Evolutionary conservation across 2,113 vertebrate genomes (phyloP), one percentile per base, ranked within the genome.

Genomic region (Scolopax mira): DNA sequence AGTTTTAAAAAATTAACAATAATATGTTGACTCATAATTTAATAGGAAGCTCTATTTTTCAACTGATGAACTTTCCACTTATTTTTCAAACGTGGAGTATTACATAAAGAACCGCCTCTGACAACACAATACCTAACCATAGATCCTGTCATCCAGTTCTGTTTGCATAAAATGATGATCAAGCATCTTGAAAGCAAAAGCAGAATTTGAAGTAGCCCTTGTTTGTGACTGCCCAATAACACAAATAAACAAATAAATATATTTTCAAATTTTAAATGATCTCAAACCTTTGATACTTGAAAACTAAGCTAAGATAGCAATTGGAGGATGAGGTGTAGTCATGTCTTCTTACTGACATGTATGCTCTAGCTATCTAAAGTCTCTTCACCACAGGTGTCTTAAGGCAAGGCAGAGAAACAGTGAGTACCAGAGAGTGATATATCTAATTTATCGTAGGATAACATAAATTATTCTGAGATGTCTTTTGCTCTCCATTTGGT

Each of bases 141-240:
- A 44, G 11, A 37, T 52, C 21, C 27, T 74, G 24, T 60, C 48
- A 81, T 72, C 35, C 30, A 61, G 27, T 44, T 80, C 39, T 58
- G 10, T 42, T 86, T 88, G 57, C 22, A 80, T 54, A 49, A 73
- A 93, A 70, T 44, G 8, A 49, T 49, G 18, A 54, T 14, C 18
- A 61, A 69, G n/a, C 3, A 58, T 37, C 77, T 2, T 70, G 49
- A 83, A 69, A 84, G 51, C 10, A 88, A 51, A 85, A 60, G 9
- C 3, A 60, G 27, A 91, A 81, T 71, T 74, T 81, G 35, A 81
- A 96, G 79, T 7, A 62, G 14, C 17, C 3, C 18, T 88, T 74
- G 42, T 61, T 69, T 0, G 0, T 51, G 8, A 80, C 7, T 57
- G 58, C 11, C 11, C 15, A 33, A 9, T 1, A 42, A 75, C 13